Base-by-base conservation (phyloP, 2,888 invertebrate species). In the Opisthograptis luteolata region DNA sequence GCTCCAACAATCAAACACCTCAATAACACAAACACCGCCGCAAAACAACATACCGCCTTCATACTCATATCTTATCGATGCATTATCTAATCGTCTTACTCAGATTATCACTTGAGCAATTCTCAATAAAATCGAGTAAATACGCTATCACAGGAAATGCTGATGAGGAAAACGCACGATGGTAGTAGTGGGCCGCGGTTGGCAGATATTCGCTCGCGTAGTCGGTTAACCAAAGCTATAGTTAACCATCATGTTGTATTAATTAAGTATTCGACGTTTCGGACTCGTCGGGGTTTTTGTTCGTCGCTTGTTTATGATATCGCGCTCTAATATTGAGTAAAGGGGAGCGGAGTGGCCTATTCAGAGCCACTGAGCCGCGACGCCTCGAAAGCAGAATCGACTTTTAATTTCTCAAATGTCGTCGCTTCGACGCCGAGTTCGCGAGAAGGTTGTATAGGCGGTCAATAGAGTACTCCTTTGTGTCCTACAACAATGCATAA, bases 161-260 rank as follows among this genome's bases (percentile, higher is more conserved):
- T 32, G 22, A 46, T 46, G 51, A 54, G 58, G 54, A 55, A 66
- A 19, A 31, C 62, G 61, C 50, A 40, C 40, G 22, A 61, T n/a
- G n/a, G n/a, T n/a, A n/a, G n/a, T n/a, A n/a, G n/a, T 60, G 55
- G 55, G 52, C 30, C 37, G 44, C 57, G 40, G 24, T 41, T 40
- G 37, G 25, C 34, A 8, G 10, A 9, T 28, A n/a, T 68, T 51
- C 63, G 62, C 66, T 62, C 64, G 63, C 60, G 68, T 59, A 67
- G 66, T 66, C 69, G 78, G 76, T 73, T 76, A 73, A 76, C 76
- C 72, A 75, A 75, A 72, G 71, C 60, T 67, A 66, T 66, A 53
- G 71, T 75, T 73, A 75, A 69, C 73, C 73, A 73, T 64, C 61
- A 64, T 69, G 70, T 72, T 71, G 71, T 74, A 72, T 74, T 76